Percentiles rank a stretch among this genome's conserved stretches.
Conservation (phyloP, 2,888 invertebrate genomes). For the Petrolisthes cinctipes region DNA sequence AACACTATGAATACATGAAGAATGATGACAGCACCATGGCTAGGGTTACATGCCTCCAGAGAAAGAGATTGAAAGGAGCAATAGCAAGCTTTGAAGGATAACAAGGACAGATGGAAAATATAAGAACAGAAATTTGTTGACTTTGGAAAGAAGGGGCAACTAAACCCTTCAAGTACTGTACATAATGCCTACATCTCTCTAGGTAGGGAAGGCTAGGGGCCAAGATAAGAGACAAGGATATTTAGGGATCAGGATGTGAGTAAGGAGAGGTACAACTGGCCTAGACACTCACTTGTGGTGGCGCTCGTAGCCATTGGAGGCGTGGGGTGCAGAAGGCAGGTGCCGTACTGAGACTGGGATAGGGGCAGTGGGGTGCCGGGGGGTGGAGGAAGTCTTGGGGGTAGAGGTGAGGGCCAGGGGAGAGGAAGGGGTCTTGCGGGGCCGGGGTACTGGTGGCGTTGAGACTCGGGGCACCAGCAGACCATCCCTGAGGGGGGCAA, state of each 20-base stretch:
- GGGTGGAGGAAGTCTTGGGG: conserved; percentile 47
- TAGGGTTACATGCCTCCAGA: too few relatives aligned
- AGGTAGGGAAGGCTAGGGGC: background rate
- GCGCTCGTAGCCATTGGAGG: conserved; percentile 39
- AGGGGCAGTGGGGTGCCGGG: conserved; percentile 18
- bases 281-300: conserved; percentile 41
- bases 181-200: too few relatives aligned
- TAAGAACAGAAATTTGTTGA: too few relatives aligned
- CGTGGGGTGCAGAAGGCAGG: conserved; percentile 36
- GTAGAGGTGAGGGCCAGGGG: conserved; percentile 46
- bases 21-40: too few relatives aligned
- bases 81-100: too few relatives aligned
- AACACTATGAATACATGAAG: too few relatives aligned
- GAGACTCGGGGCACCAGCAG: conserved; percentile 54
- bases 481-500: conserved; percentile 45
- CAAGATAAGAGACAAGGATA: background rate
- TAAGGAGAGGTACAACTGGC: background rate
- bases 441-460: conserved; percentile 55
- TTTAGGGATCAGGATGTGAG: background rate
- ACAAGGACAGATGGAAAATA: too few relatives aligned
- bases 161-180: too few relatives aligned
- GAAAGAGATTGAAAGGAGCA: too few relatives aligned
- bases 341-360: conserved; percentile 28
- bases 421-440: conserved; percentile 52
- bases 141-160: too few relatives aligned